Conservation (phyloP, 1,140 invertebrate genomes). For the Temnothorax curvispinosus region DNA sequence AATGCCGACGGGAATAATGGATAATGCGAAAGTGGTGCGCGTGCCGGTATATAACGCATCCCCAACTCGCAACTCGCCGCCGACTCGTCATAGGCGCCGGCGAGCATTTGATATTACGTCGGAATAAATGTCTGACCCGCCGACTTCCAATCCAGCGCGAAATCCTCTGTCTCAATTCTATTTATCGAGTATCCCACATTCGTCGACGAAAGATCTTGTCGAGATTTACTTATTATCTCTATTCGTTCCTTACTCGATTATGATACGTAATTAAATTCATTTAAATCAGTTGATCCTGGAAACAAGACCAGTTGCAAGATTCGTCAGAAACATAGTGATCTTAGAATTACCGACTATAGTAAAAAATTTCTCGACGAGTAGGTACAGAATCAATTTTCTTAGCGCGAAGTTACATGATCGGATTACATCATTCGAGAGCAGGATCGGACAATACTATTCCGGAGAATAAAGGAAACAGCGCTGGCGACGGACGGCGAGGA, state of each 20-base stretch:
- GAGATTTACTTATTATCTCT: not conserved
- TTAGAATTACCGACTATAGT: not conserved
- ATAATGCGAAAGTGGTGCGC: slow-evolving; percentile 64
- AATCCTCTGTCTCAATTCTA: not conserved
- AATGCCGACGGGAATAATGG: slow-evolving; percentile 73
- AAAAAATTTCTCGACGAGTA: not conserved
- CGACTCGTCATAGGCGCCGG: slow-evolving; percentile 42
- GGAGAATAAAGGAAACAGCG: not conserved
- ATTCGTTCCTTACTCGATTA: not conserved
- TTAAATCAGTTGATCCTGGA: not conserved
- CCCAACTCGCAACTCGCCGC: slow-evolving; percentile 38
- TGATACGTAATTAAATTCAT: not conserved
- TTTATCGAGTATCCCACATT: slow-evolving; percentile 3
- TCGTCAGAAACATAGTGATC: not conserved
- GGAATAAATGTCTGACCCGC: slow-evolving; percentile 21
- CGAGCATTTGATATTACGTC: slow-evolving; percentile 39
- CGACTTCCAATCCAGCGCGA: slow-evolving; percentile 4
- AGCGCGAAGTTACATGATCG: not conserved
- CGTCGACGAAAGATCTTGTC: not conserved
- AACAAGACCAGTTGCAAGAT: not conserved
- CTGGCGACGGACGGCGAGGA: not conserved
- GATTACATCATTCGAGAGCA: slow-evolving; percentile 8
- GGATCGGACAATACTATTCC: not conserved
- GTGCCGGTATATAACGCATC: slow-evolving; percentile 67
- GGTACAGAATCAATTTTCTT: not conserved